Conservation (phyloP, 2,888 invertebrate genomes). For the Ochropleura leucogaster region DNA sequence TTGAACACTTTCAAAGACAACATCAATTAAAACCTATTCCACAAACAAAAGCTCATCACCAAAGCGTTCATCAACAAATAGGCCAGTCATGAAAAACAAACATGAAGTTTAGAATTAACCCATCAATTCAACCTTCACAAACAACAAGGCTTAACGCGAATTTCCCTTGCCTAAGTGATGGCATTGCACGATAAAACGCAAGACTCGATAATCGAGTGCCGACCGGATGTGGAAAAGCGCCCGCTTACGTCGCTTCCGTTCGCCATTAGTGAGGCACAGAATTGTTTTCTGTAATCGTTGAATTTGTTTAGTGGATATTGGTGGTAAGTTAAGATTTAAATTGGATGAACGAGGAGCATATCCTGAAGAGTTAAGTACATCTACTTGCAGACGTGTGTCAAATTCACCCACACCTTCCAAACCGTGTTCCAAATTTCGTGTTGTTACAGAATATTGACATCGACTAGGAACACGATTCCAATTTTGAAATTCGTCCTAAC, state of each 20-base stretch:
- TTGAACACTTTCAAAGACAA: conserved; percentile 38
- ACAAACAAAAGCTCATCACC: conserved; percentile 43
- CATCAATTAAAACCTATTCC: conserved; percentile 34
- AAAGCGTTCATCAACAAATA: conserved; percentile 44
- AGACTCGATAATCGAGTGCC: conserved; percentile 61
- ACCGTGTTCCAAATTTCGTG: background rate
- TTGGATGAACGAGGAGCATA: background rate
- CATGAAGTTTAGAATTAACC: conserved; percentile 55
- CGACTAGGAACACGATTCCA: background rate
- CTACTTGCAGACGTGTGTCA: too few relatives aligned
- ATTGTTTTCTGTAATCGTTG: conserved; percentile 60
- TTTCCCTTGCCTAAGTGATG: conserved; percentile 65
- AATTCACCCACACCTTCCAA: too few relatives aligned
- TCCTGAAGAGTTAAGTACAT: too few relatives aligned
- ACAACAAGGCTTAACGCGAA: conserved; percentile 55
- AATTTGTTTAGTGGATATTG: conserved; percentile 48
- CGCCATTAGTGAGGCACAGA: conserved; percentile 63
- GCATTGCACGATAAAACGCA: conserved; percentile 61
- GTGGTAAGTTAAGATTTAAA: conserved; percentile 26
- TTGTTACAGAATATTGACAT: background rate
- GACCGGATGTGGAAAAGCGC: conserved; percentile 72
- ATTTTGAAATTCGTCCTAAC: background rate
- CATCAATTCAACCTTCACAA: conserved; percentile 58
- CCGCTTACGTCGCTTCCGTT: conserved; percentile 70
- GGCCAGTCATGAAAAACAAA: conserved; percentile 42